phyloP scores from a whole-genome alignment of 2,888 invertebrate genomes.

The Plebejus argus region DNA sequence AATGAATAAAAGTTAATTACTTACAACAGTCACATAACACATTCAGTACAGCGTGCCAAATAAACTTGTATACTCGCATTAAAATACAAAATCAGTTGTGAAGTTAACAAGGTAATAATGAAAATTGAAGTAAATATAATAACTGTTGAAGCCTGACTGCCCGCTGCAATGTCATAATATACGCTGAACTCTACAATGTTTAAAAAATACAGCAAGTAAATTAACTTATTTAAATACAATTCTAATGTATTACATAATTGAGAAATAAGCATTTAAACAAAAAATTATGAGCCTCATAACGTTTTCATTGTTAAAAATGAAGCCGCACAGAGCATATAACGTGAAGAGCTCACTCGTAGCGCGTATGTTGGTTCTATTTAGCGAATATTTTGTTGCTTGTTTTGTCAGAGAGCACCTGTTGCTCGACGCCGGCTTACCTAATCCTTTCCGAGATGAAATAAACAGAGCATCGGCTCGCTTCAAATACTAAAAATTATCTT shows the following conservation, averaged over 20 bases:
- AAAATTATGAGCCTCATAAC: not conserved
- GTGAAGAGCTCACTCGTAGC: slow-evolving; percentile 13
- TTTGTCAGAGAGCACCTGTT: slow-evolving; percentile 69
- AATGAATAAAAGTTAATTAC: not conserved
- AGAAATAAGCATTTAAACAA: not conserved
- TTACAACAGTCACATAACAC: not conserved
- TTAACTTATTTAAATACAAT: no score
- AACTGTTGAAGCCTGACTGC: no score
- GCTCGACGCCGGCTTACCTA: slow-evolving; percentile 64
- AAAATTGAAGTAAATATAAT: no score
- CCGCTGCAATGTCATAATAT: no score
- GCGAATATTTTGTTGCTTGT: slow-evolving; percentile 52
- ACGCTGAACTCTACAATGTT: no score
- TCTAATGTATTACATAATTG: no score
- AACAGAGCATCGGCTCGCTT: slow-evolving; percentile 63
- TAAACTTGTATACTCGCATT: no score
- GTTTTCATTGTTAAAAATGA: not conserved
- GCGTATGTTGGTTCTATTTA: slow-evolving; percentile 25
- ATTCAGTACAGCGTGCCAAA: no score
- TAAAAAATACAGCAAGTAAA: no score
- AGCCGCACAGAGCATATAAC: not conserved
- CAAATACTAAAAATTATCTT: slow-evolving; percentile 23
- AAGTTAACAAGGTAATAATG: no score
- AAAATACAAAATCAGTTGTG: no score
- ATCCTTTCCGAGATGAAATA: slow-evolving; percentile 72